Evolutionary conservation across 2,888 invertebrate species (phyloP).

Genomic region (Andrena trimmerana): DNA sequence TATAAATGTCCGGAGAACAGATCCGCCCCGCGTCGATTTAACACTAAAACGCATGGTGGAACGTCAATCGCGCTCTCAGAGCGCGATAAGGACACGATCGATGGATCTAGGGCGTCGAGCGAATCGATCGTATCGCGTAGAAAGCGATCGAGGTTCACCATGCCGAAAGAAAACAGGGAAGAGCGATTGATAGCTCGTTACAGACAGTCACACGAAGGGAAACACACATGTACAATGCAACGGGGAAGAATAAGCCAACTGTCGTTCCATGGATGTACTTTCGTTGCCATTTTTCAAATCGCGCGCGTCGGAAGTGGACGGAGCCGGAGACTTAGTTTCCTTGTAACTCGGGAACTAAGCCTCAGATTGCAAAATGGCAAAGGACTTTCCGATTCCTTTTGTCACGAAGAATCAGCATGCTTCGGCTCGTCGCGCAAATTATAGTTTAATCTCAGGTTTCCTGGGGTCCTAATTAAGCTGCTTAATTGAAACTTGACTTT

Average conservation of each 20-base stretch:
- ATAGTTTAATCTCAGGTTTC: too few species aligned
- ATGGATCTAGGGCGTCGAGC: constrained; percentile 12
- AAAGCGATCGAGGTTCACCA: constrained; percentile 83
- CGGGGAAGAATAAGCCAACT: constrained; percentile 19
- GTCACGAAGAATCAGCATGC: background rate
- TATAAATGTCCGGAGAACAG: background rate
- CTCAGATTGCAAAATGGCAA: background rate
- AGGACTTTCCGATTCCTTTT: background rate
- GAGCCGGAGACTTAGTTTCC: background rate
- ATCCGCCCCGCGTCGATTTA: constrained; percentile 2
- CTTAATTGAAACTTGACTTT: too few species aligned
- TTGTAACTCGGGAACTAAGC: background rate
- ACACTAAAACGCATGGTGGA: constrained; percentile 75
- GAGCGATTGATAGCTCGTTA: background rate
- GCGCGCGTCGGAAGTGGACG: background rate
- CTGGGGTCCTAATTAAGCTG: too few species aligned
- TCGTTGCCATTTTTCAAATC: background rate
- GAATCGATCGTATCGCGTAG: constrained; percentile 64
- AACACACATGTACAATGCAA: background rate
- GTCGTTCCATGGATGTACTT: constrained; percentile 43
- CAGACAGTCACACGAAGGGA: constrained; percentile 5
- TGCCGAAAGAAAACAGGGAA: constrained; percentile 48
- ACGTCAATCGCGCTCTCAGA: constrained; percentile 81
- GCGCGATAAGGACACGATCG: constrained; percentile 35
- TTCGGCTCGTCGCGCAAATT: background rate